phyloP scores from a whole-genome alignment of 1,140 invertebrate species.

The Drosophila kanapiae region DNA sequence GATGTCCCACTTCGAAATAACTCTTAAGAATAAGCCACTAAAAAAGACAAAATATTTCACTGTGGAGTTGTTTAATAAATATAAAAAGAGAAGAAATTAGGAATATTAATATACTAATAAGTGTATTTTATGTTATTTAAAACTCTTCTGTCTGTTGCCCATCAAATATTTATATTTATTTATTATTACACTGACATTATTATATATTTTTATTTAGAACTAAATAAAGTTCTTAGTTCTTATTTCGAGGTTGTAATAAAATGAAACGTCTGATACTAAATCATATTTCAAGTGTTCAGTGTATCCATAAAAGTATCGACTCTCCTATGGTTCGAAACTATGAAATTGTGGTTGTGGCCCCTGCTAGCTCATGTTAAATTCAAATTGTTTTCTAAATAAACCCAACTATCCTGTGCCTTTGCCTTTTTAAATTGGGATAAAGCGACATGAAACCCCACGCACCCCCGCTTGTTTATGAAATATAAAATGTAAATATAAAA shows the following conservation, averaged over 20 bases:
- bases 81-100: no score
- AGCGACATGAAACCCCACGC: not conserved
- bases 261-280: no score
- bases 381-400: not conserved
- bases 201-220: no score
- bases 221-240: no score
- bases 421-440: constrained; percentile 13
- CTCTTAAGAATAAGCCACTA: not conserved
- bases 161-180: no score
- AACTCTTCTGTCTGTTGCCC: no score
- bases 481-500: constrained; percentile 51
- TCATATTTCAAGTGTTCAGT: not conserved
- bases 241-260: no score
- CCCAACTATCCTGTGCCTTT: not conserved
- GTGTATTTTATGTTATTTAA: no score
- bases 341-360: not conserved
- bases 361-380: constrained; percentile 1
- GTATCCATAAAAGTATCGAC: not conserved
- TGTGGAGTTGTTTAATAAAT: no score
- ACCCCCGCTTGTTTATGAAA: constrained; percentile 52
- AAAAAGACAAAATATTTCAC: not conserved
- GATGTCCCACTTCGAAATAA: not conserved
- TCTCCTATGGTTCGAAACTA: not conserved
- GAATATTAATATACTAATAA: no score
- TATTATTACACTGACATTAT: no score